phyloP scores from a whole-genome alignment of 2,113 vertebrate species.

The Phocoena phocoena region DNA sequence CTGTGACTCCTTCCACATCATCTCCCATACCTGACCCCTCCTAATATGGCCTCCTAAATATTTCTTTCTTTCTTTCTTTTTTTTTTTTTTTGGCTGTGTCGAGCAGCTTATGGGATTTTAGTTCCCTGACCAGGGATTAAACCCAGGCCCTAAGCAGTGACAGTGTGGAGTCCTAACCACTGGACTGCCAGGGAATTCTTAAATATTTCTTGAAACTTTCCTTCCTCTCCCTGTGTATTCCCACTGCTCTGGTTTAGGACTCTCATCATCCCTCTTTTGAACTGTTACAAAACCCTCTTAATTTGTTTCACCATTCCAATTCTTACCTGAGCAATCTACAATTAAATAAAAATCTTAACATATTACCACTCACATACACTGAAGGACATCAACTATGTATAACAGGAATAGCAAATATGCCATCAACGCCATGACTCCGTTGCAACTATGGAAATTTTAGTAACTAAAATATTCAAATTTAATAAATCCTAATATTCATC shows the following conservation, averaged over 20 bases:
- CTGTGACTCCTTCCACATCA: neutral
- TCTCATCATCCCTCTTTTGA: neutral
- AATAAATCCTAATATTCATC: neutral
- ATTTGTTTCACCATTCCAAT: neutral
- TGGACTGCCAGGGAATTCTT: no score
- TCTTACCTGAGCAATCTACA: neutral
- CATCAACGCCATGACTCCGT: neutral
- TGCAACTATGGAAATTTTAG: neutral
- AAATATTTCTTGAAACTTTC: neutral
- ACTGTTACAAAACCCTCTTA: neutral
- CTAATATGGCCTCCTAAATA: neutral
- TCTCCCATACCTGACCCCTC: neutral
- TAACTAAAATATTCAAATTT: neutral
- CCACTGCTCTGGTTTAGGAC: neutral
- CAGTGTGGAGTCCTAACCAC: no score
- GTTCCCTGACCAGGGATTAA: no score
- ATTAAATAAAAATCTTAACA: neutral
- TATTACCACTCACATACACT: neutral
- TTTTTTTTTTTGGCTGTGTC: no score
- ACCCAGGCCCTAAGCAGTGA: no score
- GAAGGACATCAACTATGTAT: neutral
- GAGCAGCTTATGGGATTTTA: no score
- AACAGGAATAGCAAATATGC: neutral
- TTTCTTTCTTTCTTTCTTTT: neutral
- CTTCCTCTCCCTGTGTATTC: neutral